phyloP scores from a whole-genome alignment of 1,140 invertebrate species.

The Bombus breviceps region DNA sequence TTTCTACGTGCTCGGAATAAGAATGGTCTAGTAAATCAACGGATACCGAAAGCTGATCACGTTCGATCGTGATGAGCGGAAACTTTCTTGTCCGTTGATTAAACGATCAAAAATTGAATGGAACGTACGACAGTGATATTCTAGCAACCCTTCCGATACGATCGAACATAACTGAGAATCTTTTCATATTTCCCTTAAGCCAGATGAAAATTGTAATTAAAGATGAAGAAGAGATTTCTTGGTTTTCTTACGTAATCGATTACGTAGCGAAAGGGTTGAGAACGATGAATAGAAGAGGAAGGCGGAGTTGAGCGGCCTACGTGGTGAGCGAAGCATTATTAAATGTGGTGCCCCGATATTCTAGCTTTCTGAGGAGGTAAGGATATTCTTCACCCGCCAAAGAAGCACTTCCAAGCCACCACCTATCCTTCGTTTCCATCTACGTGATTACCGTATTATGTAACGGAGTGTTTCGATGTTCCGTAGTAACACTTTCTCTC shows the following conservation, averaged over 20 bases:
- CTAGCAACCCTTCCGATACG: not conserved
- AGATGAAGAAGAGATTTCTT: no score
- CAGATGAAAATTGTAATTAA: not conserved
- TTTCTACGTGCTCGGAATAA: slow-evolving; percentile 26
- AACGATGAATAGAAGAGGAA: slow-evolving; percentile 17
- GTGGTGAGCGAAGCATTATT: slow-evolving; percentile 77
- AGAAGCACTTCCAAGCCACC: slow-evolving; percentile 81
- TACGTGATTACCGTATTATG: slow-evolving; percentile 74
- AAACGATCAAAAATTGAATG: not conserved
- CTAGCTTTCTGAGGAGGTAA: slow-evolving; percentile 84
- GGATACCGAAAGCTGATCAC: slow-evolving; percentile 20
- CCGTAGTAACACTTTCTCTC: slow-evolving; percentile 55
- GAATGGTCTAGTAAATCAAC: not conserved
- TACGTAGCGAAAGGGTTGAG: slow-evolving; percentile 11
- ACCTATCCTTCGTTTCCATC: slow-evolving; percentile 79
- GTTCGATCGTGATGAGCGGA: not conserved
- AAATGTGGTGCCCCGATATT: slow-evolving; percentile 82
- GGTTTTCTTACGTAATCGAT: not conserved
- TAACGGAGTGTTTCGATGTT: slow-evolving; percentile 67
- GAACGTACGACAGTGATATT: not conserved
- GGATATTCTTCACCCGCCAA: slow-evolving; percentile 80
- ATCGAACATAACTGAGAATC: not conserved
- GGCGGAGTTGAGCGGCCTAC: slow-evolving; percentile 61
- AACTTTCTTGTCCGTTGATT: not conserved
- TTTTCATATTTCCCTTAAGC: fast-evolving